A percentile compares a stretch with the other conserved stretches of the same genome.
phyloP scores from a whole-genome alignment of 2,888 invertebrate species.

The Acleris emargana region DNA sequence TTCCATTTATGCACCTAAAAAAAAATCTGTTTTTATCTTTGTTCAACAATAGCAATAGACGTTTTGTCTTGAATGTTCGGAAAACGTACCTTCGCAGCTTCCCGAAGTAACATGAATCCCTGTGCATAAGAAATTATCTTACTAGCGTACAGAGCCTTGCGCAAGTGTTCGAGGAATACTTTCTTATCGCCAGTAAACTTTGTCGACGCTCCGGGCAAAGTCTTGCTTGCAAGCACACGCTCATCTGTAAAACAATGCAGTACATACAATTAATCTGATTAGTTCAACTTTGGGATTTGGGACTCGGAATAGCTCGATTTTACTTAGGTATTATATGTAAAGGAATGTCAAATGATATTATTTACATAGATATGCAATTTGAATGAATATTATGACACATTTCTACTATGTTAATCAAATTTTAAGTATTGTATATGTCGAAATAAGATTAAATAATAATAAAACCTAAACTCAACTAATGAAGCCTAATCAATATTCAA shows the following conservation, averaged over 20 bases:
- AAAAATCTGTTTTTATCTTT: not conserved
- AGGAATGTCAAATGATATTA: no score
- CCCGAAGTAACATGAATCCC: constrained; percentile 97
- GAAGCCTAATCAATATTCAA: no score
- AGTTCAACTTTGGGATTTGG: no score
- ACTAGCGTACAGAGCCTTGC: constrained; percentile 96
- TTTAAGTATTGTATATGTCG: no score
- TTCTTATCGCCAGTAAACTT: constrained; percentile 89
- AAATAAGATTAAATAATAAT: no score
- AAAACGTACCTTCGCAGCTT: constrained; percentile 90
- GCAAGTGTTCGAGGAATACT: constrained; percentile 92
- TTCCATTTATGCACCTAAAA: constrained; percentile 91
- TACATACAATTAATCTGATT: not conserved
- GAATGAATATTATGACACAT: no score
- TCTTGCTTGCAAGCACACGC: constrained; percentile 91
- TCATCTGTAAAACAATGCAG: constrained; percentile 81
- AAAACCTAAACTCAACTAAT: no score
- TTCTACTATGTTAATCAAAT: no score
- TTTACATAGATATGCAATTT: no score
- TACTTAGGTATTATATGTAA: no score
- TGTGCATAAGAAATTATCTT: constrained; percentile 99
- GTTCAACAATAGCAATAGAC: no score
- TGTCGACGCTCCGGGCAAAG: constrained; percentile 87
- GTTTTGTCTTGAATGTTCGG: not conserved
- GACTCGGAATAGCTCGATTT: no score